phyloP scores from a whole-genome alignment of 2,888 invertebrate genomes.

The Agonopterix subpropinquella region DNA sequence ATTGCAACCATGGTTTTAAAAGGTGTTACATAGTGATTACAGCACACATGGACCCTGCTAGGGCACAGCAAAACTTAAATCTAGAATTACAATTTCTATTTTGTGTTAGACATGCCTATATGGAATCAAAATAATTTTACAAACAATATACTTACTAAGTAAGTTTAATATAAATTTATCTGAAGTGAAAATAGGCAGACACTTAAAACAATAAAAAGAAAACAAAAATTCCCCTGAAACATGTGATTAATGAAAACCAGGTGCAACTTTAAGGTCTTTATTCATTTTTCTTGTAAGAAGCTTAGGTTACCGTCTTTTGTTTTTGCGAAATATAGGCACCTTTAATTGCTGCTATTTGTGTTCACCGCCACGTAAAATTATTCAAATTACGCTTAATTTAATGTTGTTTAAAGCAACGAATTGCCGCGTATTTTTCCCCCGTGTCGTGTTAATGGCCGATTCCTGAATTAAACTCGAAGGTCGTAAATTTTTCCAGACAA shows the following conservation, averaged over 20 bases:
- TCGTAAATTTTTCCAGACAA: slow-evolving; percentile 50
- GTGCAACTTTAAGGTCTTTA: background rate
- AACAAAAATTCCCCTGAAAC: too few relatives aligned
- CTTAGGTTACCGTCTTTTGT: slow-evolving; percentile 5
- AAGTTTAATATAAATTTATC: too few relatives aligned
- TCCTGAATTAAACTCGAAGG: slow-evolving; percentile 56
- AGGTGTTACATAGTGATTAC: too few relatives aligned
- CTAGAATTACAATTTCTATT: too few relatives aligned
- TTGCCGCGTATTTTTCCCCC: slow-evolving; percentile 53
- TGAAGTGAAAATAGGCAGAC: too few relatives aligned
- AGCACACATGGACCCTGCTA: too few relatives aligned
- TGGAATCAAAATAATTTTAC: too few relatives aligned
- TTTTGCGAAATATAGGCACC: slow-evolving; percentile 40
- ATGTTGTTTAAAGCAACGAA: slow-evolving; percentile 58
- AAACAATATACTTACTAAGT: too few relatives aligned
- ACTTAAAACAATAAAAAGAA: too few relatives aligned
- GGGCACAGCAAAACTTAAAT: too few relatives aligned
- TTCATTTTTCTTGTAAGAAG: background rate
- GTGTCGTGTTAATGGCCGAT: slow-evolving; percentile 55
- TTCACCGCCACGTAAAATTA: slow-evolving; percentile 63
- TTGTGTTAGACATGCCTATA: too few relatives aligned
- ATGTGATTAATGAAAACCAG: background rate
- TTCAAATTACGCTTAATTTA: slow-evolving; percentile 65
- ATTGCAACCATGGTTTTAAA: too few relatives aligned
- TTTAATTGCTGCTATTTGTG: slow-evolving; percentile 64